Evolutionary conservation across 2,888 invertebrate genomes (phyloP), one percentile per base, ranked within the genome.

Genomic region (Horisme vitalbata): DNA sequence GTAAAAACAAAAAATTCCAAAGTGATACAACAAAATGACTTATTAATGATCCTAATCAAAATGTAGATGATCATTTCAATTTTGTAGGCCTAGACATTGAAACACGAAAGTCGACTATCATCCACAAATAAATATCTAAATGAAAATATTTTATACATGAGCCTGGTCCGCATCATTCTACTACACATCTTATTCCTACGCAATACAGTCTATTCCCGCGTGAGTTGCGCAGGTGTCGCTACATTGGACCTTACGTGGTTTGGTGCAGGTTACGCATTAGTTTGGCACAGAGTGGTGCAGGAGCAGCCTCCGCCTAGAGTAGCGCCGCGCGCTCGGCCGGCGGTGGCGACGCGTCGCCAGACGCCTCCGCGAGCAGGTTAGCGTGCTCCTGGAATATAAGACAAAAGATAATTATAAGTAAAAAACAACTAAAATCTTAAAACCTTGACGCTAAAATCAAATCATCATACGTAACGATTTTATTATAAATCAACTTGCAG

Each of bases 361-460:
- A 65, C 28, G 59, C 67, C 41, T 61, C 71, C 9, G 63, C 61
- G 52, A 86, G 70, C 44, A 86, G 52, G 55, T 70, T 73, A 27
- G 71, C 73, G 47, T 71, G 70, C 58, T 76, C 75, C 75, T 75
- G 69, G 9, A 41, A 41, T 11, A 13, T n/a, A n/a, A n/a, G n/a
- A n/a, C n/a, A n/a, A n/a, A n/a, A n/a, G n/a, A n/a, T n/a, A n/a
- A n/a, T n/a, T n/a, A n/a, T n/a, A n/a, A n/a, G n/a, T n/a, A n/a
- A n/a, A n/a, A n/a, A n/a, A 18, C 18, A 18, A 18, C 1, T 18
- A 5, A 1, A 18, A 5, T 18, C 4, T 18, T 18, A 18, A 18
- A 18, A 18, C 18, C 4, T 5, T 5, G 5, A 18, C 15, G 15
- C 18, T 18, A 4, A n/a, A n/a, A n/a, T n/a, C n/a, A n/a, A n/a